Conservation (phyloP, 2,113 vertebrate genomes). For the Phoxinus phoxinus region DNA sequence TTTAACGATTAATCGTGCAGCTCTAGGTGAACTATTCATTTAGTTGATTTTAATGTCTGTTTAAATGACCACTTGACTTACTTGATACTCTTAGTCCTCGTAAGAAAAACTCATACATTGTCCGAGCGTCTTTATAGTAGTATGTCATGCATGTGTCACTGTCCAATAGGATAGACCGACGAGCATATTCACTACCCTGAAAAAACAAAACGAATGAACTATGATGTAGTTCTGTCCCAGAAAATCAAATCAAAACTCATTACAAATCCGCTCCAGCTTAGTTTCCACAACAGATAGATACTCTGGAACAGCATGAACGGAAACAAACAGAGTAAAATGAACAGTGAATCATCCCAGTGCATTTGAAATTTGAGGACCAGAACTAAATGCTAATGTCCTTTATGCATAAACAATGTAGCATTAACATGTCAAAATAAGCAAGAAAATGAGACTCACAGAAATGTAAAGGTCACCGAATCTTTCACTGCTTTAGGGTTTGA, state of each 20-base stretch:
- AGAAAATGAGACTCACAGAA: background rate
- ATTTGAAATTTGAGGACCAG: background rate
- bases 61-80: slow-evolving; percentile 71
- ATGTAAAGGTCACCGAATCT: background rate
- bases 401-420: background rate
- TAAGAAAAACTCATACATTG: slow-evolving; percentile 85
- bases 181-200: slow-evolving; percentile 80
- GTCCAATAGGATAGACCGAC: slow-evolving; percentile 81
- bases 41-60: background rate
- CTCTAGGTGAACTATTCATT: background rate
- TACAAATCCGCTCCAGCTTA: background rate
- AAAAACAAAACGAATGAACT: slow-evolving; percentile 3
- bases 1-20: no score
- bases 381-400: background rate
- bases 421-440: background rate
- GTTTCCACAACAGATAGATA: background rate
- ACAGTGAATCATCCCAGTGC: background rate
- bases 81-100: slow-evolving; percentile 88
- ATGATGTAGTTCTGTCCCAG: background rate
- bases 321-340: background rate
- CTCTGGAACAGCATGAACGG: background rate
- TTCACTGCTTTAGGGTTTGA: background rate
- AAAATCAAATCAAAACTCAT: background rate
- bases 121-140: slow-evolving; percentile 86
- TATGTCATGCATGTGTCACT: slow-evolving; percentile 71